These are phyloP conservation scores for Ameiurus melas DNA, from an alignment of 2,113 vertebrate genomes.

Conservation along the genomic window DNA sequence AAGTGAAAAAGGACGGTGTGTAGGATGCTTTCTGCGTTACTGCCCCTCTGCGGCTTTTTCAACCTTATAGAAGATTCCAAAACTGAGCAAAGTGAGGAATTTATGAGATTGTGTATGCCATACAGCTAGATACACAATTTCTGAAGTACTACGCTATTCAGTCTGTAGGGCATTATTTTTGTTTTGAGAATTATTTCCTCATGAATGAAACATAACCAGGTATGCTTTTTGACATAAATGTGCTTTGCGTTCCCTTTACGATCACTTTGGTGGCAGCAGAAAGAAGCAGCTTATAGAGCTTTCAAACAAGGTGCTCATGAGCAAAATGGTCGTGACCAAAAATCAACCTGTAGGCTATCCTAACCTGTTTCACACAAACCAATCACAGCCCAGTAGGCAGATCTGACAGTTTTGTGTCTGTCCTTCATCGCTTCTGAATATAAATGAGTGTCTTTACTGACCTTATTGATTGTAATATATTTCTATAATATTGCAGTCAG, in stretches of 20 bases:
- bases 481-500: not conserved
- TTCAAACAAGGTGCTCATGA: not conserved
- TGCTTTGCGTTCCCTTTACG: constrained; percentile 15
- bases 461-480: not conserved
- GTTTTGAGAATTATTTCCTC: constrained; percentile 13
- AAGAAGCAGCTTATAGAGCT: not conserved
- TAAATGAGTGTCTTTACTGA: not conserved
- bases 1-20: constrained; percentile 88
- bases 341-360: constrained; percentile 8
- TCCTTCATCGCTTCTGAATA: not conserved
- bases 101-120: constrained; percentile 84
- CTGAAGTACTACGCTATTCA: constrained; percentile 11
- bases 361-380: not conserved
- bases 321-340: not conserved
- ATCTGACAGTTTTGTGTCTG: too few relatives aligned
- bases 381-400: not conserved
- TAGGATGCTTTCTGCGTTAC: constrained; percentile 86
- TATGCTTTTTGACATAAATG: constrained; percentile 22
- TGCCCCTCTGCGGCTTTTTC: constrained; percentile 96
- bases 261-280: not conserved
- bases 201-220: not conserved
- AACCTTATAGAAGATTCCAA: constrained; percentile 98
- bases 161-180: constrained; percentile 9
- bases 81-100: constrained; percentile 93
- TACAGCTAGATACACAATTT: constrained; percentile 7